These are phyloP conservation scores for Poeciliopsis paucimaculata DNA, from an alignment of 2,797 vertebrate species.

Conservation along the genomic window DNA sequence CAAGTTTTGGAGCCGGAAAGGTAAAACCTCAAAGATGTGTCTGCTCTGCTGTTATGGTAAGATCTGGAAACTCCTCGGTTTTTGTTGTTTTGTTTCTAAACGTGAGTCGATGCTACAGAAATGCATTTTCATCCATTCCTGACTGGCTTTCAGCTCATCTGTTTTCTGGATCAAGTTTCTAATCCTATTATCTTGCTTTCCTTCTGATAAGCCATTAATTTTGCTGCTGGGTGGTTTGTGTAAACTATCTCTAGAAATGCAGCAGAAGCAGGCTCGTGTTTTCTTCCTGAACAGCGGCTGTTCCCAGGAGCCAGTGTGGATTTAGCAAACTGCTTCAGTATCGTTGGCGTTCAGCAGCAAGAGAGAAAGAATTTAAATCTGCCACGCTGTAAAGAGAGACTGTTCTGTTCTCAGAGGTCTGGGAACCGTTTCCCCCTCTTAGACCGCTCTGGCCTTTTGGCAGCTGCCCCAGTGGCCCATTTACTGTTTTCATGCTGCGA, in stretches of 20 bases:
- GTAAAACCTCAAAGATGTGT: constrained; percentile 74
- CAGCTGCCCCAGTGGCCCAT: constrained; percentile 51
- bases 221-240: constrained; percentile 16
- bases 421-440: constrained; percentile 66
- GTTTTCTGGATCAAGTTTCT: constrained; percentile 30
- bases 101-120: neutral
- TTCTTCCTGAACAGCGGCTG: neutral
- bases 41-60: constrained; percentile 79
- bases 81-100: neutral
- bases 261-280: neutral
- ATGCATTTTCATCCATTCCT: constrained; percentile 3
- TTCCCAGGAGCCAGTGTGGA: constrained; percentile 1
- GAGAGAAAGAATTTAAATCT: constrained; percentile 51
- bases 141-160: constrained; percentile 28
- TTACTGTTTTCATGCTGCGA: constrained; percentile 31
- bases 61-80: constrained; percentile 38
- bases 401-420: constrained; percentile 71
- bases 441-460: constrained; percentile 68
- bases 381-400: constrained; percentile 36
- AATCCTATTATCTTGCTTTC: constrained; percentile 31
- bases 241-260: constrained; percentile 18
- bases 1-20: constrained; percentile 83
- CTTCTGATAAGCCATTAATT: constrained; percentile 22
- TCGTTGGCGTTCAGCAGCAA: constrained; percentile 25
- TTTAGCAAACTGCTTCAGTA: constrained; percentile 17